Percentiles rank a stretch among this genome's conserved stretches.
Conservation (phyloP, 53 echinoderm and acorn worm species). For the Antedon mediterranea region DNA sequence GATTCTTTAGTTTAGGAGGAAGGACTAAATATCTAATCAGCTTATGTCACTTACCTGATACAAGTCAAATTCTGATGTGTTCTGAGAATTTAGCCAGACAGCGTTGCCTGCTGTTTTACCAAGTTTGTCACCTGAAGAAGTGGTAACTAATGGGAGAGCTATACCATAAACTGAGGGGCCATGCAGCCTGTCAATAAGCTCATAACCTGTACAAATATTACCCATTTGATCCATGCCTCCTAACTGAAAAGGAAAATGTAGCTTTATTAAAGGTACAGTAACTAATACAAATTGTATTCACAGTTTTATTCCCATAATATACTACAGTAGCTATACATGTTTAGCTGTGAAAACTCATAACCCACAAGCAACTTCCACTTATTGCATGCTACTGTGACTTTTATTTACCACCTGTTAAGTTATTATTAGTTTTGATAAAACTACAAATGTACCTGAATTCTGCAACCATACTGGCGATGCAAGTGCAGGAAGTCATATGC, state of each 20-base stretch:
- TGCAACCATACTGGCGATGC: slow-evolving; percentile 44
- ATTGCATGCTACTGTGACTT: no score
- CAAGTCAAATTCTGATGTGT: slow-evolving; percentile 65
- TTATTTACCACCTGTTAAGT: background rate
- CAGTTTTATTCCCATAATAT: no score
- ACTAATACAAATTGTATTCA: background rate
- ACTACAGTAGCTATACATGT: no score
- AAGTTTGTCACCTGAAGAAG: slow-evolving; percentile 52
- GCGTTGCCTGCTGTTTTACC: slow-evolving; percentile 95
- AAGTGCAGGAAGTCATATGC: slow-evolving; percentile 86
- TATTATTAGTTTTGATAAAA: background rate
- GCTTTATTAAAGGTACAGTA: background rate
- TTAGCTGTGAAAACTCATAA: no score
- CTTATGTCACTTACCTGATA: slow-evolving; percentile 58
- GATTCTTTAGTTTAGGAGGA: no score
- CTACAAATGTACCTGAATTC: slow-evolving; percentile 45
- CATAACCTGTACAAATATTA: slow-evolving; percentile 80
- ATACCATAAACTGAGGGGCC: slow-evolving; percentile 74
- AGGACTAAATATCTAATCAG: background rate
- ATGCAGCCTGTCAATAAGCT: slow-evolving; percentile 55
- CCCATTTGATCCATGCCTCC: slow-evolving; percentile 92
- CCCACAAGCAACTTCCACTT: no score
- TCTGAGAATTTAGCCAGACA: slow-evolving; percentile 62
- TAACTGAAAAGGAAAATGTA: slow-evolving; percentile 31
- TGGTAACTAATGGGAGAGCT: slow-evolving; percentile 61